Percentiles rank a stretch among this genome's conserved stretches.
Evolutionary conservation across 2,797 vertebrate genomes (phyloP).

Genomic region (Chelon labrosus): DNA sequence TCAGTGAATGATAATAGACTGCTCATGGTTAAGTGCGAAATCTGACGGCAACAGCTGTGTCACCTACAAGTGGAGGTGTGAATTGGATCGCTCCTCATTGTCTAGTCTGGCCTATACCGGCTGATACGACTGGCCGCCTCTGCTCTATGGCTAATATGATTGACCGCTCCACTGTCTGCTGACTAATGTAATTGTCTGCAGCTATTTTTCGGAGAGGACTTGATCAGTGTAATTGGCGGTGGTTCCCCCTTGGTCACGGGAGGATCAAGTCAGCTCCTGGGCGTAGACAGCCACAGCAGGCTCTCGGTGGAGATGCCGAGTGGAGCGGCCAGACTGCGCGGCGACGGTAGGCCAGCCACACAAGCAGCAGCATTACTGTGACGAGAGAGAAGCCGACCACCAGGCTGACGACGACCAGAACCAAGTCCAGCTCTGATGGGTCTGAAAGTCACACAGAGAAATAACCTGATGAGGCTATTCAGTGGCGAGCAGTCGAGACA

Average conservation of each 20-base stretch:
- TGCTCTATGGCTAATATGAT: constrained; percentile 73
- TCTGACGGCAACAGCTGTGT: constrained; percentile 75
- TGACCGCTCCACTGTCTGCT: constrained; percentile 76
- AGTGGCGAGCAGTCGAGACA: too few relatives aligned
- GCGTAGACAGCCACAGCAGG: constrained; percentile 61
- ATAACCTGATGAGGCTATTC: background rate
- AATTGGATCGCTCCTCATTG: constrained; percentile 76
- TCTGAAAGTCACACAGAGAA: constrained; percentile 43
- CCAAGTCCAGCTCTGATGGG: constrained; percentile 49
- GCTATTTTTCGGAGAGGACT: constrained; percentile 74
- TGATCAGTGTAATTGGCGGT: constrained; percentile 68
- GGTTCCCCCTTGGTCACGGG: constrained; percentile 71
- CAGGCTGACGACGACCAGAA: constrained; percentile 63
- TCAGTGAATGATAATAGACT: constrained; percentile 68
- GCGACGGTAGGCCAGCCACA: constrained; percentile 73
- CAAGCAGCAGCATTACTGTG: constrained; percentile 66
- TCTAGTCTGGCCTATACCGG: constrained; percentile 57
- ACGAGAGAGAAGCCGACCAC: constrained; percentile 62
- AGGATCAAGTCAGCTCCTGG: constrained; percentile 68
- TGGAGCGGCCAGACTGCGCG: constrained; percentile 35
- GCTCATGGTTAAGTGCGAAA: constrained; percentile 72
- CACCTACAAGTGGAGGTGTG: constrained; percentile 68
- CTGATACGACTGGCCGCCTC: constrained; percentile 49
- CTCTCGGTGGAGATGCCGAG: constrained; percentile 37
- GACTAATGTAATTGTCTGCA: constrained; percentile 78